Conservation (phyloP, 2,888 invertebrate genomes). For the Hyles lineata region DNA sequence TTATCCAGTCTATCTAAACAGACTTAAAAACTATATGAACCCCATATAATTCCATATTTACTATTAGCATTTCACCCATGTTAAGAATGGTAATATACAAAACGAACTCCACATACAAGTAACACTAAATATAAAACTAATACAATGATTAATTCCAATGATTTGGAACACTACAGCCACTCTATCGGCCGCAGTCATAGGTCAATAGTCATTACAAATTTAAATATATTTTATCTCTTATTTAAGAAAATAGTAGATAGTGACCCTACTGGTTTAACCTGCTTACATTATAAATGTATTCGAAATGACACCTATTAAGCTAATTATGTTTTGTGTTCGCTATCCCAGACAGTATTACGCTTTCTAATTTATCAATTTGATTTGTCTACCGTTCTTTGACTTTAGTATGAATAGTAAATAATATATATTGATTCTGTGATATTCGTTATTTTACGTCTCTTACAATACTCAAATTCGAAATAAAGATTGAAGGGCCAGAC, state of each 20-base stretch:
- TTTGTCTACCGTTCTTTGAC: background rate
- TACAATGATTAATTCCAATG: slow-evolving; percentile 41
- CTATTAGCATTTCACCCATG: too few species aligned
- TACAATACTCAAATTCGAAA: too few species aligned
- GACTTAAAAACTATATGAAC: too few species aligned
- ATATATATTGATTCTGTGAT: background rate
- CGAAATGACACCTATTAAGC: slow-evolving; percentile 42
- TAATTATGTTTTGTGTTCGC: slow-evolving; percentile 42
- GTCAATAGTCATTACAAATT: slow-evolving; percentile 54
- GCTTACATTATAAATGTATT: slow-evolving; percentile 48
- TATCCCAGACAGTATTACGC: slow-evolving; percentile 33
- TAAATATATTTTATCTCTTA: slow-evolving; percentile 54
- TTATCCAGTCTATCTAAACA: too few species aligned
- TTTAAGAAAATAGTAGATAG: slow-evolving; percentile 46
- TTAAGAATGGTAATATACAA: too few species aligned
- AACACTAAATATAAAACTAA: slow-evolving; percentile 13
- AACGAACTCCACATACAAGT: too few species aligned
- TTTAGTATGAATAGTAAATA: background rate
- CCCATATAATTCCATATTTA: too few species aligned
- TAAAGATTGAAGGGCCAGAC: too few species aligned
- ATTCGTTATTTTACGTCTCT: background rate
- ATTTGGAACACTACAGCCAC: slow-evolving; percentile 37
- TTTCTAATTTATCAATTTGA: slow-evolving; percentile 22
- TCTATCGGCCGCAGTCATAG: slow-evolving; percentile 51
- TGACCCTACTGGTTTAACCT: slow-evolving; percentile 52